Percentiles rank a stretch among this genome's conserved stretches.
These are phyloP conservation scores for Anolis carolinensis DNA, from an alignment of 2,113 vertebrate species.

Conservation along the genomic window DNA sequence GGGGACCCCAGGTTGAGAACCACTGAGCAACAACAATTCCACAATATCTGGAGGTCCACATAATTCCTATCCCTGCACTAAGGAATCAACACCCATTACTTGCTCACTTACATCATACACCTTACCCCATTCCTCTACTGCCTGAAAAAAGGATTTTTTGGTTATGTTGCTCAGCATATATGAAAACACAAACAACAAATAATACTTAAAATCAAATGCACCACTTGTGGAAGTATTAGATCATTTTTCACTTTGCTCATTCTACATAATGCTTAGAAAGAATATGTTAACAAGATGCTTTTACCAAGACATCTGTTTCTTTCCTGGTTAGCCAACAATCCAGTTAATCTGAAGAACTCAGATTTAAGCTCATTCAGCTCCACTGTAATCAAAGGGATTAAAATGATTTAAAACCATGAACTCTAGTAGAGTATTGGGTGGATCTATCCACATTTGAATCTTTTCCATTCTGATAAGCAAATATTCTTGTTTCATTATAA, in stretches of 20 bases:
- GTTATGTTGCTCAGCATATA: background rate
- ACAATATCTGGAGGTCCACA: background rate
- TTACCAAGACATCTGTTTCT: conserved; percentile 1
- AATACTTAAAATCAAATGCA: background rate
- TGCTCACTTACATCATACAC: background rate
- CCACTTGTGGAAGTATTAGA: background rate
- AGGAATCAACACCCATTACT: background rate
- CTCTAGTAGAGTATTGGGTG: background rate
- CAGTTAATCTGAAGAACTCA: conserved; percentile 13
- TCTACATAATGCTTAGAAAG: background rate
- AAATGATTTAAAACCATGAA: background rate
- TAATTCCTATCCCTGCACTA: background rate
- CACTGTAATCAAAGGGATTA: conserved; percentile 18
- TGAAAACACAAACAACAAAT: background rate
- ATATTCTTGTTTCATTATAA: background rate
- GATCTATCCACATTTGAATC: background rate
- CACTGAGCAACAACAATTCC: background rate
- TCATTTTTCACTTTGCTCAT: background rate
- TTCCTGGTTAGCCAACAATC: conserved; percentile 12
- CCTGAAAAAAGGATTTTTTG: background rate
- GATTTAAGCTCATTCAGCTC: conserved; percentile 12
- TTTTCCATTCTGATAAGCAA: background rate
- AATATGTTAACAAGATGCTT: background rate
- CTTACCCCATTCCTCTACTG: background rate
- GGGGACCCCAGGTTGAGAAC: too few species aligned